Percentiles rank a stretch among this genome's conserved stretches.
phyloP scores from a whole-genome alignment of 92 coral and sea anemone species.

The Siderastrea radians region DNA sequence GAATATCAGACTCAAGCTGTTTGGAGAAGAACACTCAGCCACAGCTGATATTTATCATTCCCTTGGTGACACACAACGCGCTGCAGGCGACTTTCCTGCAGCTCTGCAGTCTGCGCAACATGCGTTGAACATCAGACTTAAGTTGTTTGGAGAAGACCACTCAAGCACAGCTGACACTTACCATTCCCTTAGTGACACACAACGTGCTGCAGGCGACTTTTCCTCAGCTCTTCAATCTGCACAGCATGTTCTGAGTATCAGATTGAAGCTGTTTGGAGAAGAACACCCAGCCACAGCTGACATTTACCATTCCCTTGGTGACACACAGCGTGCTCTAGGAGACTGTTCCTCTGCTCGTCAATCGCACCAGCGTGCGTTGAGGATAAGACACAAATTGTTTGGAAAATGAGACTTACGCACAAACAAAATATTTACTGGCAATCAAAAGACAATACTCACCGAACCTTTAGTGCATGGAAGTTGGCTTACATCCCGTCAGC shows the following conservation, averaged over 20 bases:
- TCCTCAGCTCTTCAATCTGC: conserved; percentile 6
- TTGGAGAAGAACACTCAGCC: too few species aligned
- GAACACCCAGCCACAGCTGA: too few species aligned
- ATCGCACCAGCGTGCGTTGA: neutral
- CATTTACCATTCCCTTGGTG: too few species aligned
- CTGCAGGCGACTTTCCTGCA: neutral
- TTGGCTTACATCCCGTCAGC: too few species aligned
- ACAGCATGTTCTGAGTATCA: neutral
- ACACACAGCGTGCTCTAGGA: neutral
- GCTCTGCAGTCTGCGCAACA: neutral
- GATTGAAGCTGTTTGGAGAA: too few species aligned
- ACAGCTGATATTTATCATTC: too few species aligned
- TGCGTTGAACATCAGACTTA: neutral
- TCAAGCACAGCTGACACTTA: too few species aligned
- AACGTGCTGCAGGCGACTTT: neutral
- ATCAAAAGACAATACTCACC: too few species aligned
- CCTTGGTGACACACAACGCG: too few species aligned
- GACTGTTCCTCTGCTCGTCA: neutral
- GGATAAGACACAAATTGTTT: conserved; percentile 3
- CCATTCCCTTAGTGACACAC: neutral
- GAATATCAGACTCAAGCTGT: neutral
- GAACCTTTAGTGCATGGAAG: too few species aligned
- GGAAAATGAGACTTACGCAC: neutral
- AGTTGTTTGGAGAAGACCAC: too few species aligned
- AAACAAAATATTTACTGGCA: too few species aligned